Evolutionary conservation across 2,797 vertebrate species (phyloP).

Genomic region (Podarcis siculus): DNA sequence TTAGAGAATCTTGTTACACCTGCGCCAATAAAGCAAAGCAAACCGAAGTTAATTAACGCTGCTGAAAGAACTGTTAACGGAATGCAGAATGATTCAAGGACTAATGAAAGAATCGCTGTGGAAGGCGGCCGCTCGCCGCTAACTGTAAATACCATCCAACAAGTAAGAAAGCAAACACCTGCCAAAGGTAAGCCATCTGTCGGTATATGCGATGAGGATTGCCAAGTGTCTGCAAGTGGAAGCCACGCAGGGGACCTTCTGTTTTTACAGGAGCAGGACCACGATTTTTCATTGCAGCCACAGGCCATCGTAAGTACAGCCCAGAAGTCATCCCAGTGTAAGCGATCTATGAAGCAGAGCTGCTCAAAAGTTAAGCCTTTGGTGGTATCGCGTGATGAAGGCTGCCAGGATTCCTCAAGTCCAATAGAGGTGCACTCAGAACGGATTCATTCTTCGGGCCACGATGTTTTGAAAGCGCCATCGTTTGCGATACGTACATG

Average conservation of each 20-base stretch:
- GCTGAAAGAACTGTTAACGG: slow-evolving; percentile 8
- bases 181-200: not conserved
- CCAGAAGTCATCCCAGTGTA: not conserved
- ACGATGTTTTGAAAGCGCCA: fast-evolving
- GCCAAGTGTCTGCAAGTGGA: not conserved
- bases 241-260: not conserved
- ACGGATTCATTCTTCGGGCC: not conserved
- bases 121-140: slow-evolving; percentile 1
- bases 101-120: not conserved
- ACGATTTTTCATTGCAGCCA: not conserved
- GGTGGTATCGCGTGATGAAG: not conserved
- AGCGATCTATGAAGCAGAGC: not conserved
- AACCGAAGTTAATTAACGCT: slow-evolving; percentile 19
- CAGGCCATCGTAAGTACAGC: not conserved
- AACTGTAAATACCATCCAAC: not conserved
- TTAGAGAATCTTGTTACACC: slow-evolving; percentile 29
- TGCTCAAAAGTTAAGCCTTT: not conserved
- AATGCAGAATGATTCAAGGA: slow-evolving; percentile 19
- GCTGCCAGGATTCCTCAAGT: not conserved
- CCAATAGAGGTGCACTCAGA: not conserved
- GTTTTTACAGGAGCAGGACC: not conserved
- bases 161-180: slow-evolving; percentile 21
- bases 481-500: not conserved
- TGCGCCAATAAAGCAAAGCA: slow-evolving; percentile 1
- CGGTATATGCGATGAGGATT: not conserved